Conservation (phyloP, 2,888 invertebrate genomes). For the Melikaiella ostensackeni region DNA sequence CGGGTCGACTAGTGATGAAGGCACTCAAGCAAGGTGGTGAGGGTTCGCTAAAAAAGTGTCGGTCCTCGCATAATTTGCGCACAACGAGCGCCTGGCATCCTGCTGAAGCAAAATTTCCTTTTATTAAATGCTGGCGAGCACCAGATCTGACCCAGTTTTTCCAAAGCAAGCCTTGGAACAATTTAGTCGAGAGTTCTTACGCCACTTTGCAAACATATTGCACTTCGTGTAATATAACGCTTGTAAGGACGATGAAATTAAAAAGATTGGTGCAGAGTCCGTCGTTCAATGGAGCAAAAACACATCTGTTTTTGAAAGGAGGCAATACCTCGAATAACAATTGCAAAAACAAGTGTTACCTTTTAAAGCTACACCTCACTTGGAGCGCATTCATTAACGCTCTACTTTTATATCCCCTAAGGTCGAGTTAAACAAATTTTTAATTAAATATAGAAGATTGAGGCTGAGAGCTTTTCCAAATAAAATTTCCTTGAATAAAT, state of each 20-base stretch:
- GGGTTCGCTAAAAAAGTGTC: conserved; percentile 14
- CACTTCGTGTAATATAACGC: conserved; percentile 30
- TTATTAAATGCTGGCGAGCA: conserved; percentile 32
- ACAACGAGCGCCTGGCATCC: conserved; percentile 22
- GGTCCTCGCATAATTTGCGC: conserved; percentile 34
- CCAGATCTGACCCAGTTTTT: conserved; percentile 38
- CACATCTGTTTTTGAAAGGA: not conserved
- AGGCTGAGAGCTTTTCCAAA: too few species aligned
- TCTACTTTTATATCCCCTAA: not conserved
- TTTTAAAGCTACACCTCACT: not conserved
- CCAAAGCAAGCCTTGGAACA: conserved; percentile 38
- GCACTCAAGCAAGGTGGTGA: conserved; percentile 19
- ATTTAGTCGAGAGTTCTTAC: conserved; percentile 33
- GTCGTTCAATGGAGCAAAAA: conserved; percentile 16
- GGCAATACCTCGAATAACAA: not conserved
- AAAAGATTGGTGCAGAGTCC: conserved; percentile 18
- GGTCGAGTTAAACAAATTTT: not conserved
- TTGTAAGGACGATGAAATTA: conserved; percentile 25
- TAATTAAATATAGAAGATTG: too few species aligned
- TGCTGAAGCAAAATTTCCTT: conserved; percentile 21
- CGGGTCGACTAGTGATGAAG: not conserved
- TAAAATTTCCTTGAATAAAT: too few species aligned
- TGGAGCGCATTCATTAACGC: not conserved
- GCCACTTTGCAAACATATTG: conserved; percentile 40
- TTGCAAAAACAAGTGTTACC: not conserved